These are phyloP conservation scores for Toxonevra muliebris DNA, from an alignment of 2,888 invertebrate species.

Conservation along the genomic window DNA sequence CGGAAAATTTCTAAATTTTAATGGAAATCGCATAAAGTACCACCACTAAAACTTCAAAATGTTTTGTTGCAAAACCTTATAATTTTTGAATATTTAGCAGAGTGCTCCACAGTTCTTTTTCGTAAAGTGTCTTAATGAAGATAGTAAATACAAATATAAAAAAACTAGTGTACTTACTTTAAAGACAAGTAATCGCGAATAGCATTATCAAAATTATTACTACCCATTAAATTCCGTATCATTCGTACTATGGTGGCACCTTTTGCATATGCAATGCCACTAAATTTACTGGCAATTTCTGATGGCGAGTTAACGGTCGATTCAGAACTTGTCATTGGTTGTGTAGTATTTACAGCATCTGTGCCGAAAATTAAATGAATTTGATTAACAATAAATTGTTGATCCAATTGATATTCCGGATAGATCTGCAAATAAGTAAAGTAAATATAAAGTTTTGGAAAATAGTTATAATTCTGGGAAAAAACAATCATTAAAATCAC, in stretches of 20 bases:
- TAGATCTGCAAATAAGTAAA: conserved; percentile 70
- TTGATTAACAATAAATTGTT: conserved; percentile 76
- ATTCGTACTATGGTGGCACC: conserved; percentile 73
- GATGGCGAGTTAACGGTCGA: conserved; percentile 67
- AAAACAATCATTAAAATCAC: conserved; percentile 52
- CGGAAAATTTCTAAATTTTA: too few relatives aligned
- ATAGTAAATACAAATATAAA: too few relatives aligned
- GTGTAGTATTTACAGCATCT: conserved; percentile 69
- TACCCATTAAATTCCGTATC: conserved; percentile 72
- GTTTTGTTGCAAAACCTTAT: too few relatives aligned
- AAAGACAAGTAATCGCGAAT: conserved; percentile 68
- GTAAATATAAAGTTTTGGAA: conserved; percentile 46
- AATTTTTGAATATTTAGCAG: too few relatives aligned
- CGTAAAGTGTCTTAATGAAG: too few relatives aligned
- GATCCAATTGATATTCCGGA: conserved; percentile 71
- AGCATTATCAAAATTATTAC: conserved; percentile 66
- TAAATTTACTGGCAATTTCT: conserved; percentile 69
- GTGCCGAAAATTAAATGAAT: conserved; percentile 70
- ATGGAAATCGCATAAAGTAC: too few relatives aligned
- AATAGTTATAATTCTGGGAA: not conserved
- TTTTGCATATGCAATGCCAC: conserved; percentile 73
- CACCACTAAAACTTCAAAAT: too few relatives aligned
- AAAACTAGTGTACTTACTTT: conserved; percentile 66
- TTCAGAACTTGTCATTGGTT: conserved; percentile 68
- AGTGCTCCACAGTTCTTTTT: too few relatives aligned